Conservation (phyloP, 2,113 vertebrate genomes). For the Pseudorectes ferrugineus region DNA sequence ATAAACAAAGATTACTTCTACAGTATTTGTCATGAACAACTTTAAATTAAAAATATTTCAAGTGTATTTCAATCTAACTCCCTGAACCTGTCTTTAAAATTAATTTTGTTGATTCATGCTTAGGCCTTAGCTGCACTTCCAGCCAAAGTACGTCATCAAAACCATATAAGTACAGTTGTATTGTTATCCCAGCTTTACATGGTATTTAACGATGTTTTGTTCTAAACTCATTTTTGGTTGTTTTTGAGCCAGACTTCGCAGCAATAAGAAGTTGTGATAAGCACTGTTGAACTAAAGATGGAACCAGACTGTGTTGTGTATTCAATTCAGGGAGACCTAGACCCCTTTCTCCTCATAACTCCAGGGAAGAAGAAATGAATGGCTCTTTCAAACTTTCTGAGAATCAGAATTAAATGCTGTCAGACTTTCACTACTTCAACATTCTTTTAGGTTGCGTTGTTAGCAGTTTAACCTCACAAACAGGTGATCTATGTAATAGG, state of each 20-base stretch:
- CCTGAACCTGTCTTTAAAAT: neutral
- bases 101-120: neutral
- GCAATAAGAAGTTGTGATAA: neutral
- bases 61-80: neutral
- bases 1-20: neutral
- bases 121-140: neutral
- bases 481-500: neutral
- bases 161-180: neutral
- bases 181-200: neutral
- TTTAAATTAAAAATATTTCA: neutral
- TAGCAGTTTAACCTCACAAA: neutral
- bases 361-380: neutral
- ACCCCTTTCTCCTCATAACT: neutral
- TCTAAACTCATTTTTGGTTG: neutral
- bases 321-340: neutral
- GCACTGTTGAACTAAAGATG: neutral
- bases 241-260: neutral
- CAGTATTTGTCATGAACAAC: neutral
- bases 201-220: neutral
- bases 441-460: neutral
- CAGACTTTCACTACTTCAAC: neutral
- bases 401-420: neutral
- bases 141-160: neutral
- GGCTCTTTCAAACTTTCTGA: neutral
- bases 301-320: neutral